Evolutionary conservation across 2,113 vertebrate species (phyloP), one percentile per base, ranked within the genome.

Genomic region (Epinephelus moara): DNA sequence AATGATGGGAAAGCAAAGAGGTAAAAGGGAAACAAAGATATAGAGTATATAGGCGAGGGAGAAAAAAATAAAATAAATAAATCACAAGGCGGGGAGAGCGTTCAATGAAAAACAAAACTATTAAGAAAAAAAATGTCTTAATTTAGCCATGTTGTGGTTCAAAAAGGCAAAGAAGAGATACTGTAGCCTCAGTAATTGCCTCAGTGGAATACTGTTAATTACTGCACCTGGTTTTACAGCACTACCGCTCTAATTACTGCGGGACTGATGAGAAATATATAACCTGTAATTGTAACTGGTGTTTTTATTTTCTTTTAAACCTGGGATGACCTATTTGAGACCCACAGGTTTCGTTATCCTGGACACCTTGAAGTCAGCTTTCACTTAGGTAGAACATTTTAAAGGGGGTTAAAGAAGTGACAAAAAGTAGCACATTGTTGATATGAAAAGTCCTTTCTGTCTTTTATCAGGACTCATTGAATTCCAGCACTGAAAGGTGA

Each of bases 241-340:
- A 25, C 53, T 18, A 27, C 27, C 6, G 55, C 42, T 69, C 13
- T 75, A 78, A 74, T 64, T 68, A 57, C 40, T 68, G 21, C 52
- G 12, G 15, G 17, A 62, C 60, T 50, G 56, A 55, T 74, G 76
- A 73, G 23, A 74, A 60, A 73, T 80, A 9, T 27, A 81, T 50
- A 55, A 70, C 33, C 11, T 61, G 47, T 40, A 57, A 78, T 15
- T 49, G 21, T 56, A 55, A 68, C 30, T 23, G 25, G 7, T 68
- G 19, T 68, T 75, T 75, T 69, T 4, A 68, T 86, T 75, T 21
- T 2, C 64, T 79, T 78, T 40, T 40, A 71, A 81, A 69, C 15
- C n/a, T 63, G 11, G 18, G 30, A 61, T 74, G 19, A 77, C 70
- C 14, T 30, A 14, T 33, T 25, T 23, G 27, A 73, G 15, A 14